Conservation (phyloP, 2,797 vertebrate species). For the Phrynocephalus forsythii region DNA sequence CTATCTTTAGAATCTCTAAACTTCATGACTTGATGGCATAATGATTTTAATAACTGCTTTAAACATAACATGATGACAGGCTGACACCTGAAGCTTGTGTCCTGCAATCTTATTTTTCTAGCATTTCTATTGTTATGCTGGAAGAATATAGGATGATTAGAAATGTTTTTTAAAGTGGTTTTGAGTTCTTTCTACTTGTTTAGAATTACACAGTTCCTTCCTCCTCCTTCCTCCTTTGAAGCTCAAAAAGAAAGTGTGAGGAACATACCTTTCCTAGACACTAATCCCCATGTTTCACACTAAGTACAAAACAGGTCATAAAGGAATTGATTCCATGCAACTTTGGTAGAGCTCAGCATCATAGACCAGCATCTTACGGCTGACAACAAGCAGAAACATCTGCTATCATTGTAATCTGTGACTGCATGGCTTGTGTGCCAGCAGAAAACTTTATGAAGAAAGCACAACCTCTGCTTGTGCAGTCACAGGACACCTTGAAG, state of each 20-base stretch:
- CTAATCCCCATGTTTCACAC: not conserved
- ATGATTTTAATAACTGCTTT: constrained; percentile 81
- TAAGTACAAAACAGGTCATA: not conserved
- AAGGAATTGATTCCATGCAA: not conserved
- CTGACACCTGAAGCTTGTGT: constrained; percentile 75
- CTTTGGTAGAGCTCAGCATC: not conserved
- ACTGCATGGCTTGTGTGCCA: no score
- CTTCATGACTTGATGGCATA: constrained; percentile 77
- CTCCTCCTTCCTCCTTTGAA: not conserved
- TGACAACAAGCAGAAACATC: not conserved
- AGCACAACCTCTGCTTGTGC: no score
- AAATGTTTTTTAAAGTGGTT: constrained; percentile 50
- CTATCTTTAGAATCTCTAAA: constrained; percentile 76
- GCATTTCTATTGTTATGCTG: constrained; percentile 69
- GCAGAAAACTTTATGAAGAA: no score
- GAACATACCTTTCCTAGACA: not conserved
- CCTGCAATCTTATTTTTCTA: constrained; percentile 76
- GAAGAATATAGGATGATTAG: constrained; percentile 69
- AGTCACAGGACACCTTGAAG: not conserved
- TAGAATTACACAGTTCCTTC: constrained; percentile 5
- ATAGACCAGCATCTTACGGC: not conserved
- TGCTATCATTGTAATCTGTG: not conserved
- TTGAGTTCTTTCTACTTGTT: constrained; percentile 48
- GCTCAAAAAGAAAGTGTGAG: constrained; percentile 31
- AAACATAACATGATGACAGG: constrained; percentile 74